Evolutionary conservation across 1,140 invertebrate species (phyloP), one percentile per base, ranked within the genome.

Genomic region (Sycobia sp.): DNA sequence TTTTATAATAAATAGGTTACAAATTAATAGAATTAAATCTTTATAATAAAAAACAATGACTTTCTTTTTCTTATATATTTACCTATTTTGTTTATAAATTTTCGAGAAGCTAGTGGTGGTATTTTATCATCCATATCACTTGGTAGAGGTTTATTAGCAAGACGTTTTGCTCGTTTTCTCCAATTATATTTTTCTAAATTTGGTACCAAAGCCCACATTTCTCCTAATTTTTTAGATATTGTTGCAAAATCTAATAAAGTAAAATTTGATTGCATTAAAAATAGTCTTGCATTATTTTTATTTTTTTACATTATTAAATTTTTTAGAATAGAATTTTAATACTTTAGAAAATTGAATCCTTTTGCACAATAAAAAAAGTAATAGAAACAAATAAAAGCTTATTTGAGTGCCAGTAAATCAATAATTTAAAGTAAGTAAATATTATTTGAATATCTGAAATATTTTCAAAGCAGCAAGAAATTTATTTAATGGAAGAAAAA

Each of bases 161-260:
- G 70, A 57, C 86, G 84, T 75, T 91, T 90, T 0, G 91, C 90
- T 68, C 90, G 89, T 34, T 88, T 83, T 70, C 89, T 88, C 91
- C 90, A 92, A 65, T 88, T 84, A 82, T 91, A 84, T 43, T 81
- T 82, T 74, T 82, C 79, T 57, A 77, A 63, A 66, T 81, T 83
- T 54, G 85, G 85, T 50, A 92, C 90, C 73, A 89, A 90, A 44
- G 90, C 86, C 93, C 92, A 95, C 70, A 94, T 83, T 77, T 94
- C 92, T 62, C 91, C 90, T 13, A 95, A 83, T 16, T 89, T 83
- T 76, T 91, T 91, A 36, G 91, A 92, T 56, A 92, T 89, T 57
- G 87, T 85, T 10, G 89, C 86, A 80, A 93, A 93, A 83, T 94
- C 88, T 88, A 74, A 53, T 81, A 79, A 67, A 73, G 34, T 44